phyloP scores from a whole-genome alignment of 2,113 vertebrate species.

The Stercorarius parasiticus region DNA sequence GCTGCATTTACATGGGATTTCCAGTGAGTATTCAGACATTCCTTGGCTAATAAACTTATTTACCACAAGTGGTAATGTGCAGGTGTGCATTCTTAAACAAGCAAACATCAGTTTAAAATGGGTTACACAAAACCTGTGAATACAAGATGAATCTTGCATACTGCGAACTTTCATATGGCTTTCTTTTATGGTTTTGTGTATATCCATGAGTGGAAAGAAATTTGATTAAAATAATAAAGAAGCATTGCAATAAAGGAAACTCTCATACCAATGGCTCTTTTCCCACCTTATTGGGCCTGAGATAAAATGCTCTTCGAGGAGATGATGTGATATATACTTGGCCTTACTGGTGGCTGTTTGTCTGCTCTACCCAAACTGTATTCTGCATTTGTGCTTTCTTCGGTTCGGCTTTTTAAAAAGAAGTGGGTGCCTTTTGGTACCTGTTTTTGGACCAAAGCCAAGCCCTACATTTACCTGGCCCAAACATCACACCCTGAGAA shows the following conservation, averaged over 20 bases:
- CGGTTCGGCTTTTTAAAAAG: neutral
- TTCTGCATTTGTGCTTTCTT: neutral
- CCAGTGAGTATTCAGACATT: slow-evolving; percentile 64
- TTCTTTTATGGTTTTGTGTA: neutral
- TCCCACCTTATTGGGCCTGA: neutral
- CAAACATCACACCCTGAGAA: neutral
- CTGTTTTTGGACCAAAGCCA: neutral
- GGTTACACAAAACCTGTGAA: slow-evolving; percentile 9
- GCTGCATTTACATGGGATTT: slow-evolving; percentile 48
- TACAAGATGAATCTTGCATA: slow-evolving; percentile 35
- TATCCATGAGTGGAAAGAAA: neutral
- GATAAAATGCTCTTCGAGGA: neutral
- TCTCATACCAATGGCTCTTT: neutral
- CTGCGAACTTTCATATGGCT: neutral
- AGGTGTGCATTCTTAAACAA: slow-evolving; percentile 70
- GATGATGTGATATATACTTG: neutral
- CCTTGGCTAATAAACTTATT: slow-evolving; percentile 66
- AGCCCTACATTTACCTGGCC: neutral
- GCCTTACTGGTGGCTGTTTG: neutral
- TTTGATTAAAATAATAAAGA: neutral
- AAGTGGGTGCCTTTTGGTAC: neutral
- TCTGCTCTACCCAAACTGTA: neutral
- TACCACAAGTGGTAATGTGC: slow-evolving; percentile 54
- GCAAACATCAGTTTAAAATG: slow-evolving; percentile 40
- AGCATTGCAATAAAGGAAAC: neutral